Evolutionary conservation across 2,888 invertebrate species (phyloP).

Genomic region (Cheilosia variabilis): DNA sequence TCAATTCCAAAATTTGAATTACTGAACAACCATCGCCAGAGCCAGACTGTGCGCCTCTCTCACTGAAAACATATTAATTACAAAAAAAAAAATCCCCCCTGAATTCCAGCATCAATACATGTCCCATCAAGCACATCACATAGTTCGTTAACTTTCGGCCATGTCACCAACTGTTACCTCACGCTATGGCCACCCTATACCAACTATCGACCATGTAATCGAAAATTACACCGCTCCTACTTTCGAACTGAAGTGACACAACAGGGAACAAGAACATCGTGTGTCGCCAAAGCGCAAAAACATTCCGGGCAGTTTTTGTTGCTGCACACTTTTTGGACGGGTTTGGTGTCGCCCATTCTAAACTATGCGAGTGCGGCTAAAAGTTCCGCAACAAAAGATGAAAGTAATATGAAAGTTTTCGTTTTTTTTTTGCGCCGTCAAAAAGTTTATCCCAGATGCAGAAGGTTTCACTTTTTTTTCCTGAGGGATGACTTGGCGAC

Average conservation of each 20-base stretch:
- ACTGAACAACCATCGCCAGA: constrained; percentile 4
- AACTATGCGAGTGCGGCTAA: constrained; percentile 30
- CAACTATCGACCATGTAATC: constrained; percentile 51
- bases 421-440: constrained; percentile 39
- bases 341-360: constrained; percentile 15
- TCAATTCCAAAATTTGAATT: background rate
- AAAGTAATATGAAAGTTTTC: constrained; percentile 67
- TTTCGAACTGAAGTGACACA: constrained; percentile 45
- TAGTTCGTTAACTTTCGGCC: constrained; percentile 15
- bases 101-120: constrained; percentile 10
- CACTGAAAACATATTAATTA: constrained; percentile 18
- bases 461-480: background rate
- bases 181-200: background rate
- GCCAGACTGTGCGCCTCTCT: background rate
- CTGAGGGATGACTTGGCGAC: constrained; percentile 10
- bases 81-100: background rate
- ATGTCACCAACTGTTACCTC: constrained; percentile 43
- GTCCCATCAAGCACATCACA: background rate
- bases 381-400: constrained; percentile 54
- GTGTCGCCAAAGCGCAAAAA: constrained; percentile 25
- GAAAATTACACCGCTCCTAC: constrained; percentile 68
- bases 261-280: constrained; percentile 15
- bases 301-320: constrained; percentile 39
- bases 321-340: constrained; percentile 2
- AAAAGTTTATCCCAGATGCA: constrained; percentile 32